Evolutionary conservation across 2,113 vertebrate species (phyloP).

Genomic region (Alces alces): DNA sequence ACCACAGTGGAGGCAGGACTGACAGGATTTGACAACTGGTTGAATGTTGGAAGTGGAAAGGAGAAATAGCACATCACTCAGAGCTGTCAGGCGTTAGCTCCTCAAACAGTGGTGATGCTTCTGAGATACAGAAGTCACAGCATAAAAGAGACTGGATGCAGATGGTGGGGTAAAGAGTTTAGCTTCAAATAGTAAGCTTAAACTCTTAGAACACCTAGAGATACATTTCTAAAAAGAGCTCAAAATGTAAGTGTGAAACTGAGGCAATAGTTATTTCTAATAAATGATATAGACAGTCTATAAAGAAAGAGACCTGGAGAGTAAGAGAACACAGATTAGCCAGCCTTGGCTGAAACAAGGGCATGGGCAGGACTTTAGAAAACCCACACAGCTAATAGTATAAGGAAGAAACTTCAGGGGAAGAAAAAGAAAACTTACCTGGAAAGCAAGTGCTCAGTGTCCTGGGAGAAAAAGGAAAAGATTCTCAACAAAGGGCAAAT

Average conservation of each 20-base stretch:
- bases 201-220: background rate
- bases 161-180: accelerated
- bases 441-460: background rate
- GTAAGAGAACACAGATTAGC: background rate
- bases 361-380: background rate
- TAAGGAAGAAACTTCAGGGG: background rate
- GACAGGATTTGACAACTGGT: background rate
- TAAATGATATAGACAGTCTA: too few relatives aligned
- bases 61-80: background rate
- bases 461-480: background rate
- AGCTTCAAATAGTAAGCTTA: background rate
- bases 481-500: background rate
- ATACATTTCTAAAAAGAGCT: background rate
- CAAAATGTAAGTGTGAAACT: background rate
- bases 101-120: background rate
- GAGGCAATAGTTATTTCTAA: background rate
- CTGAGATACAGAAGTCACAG: background rate
- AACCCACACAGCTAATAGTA: background rate
- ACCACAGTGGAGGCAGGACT: too few relatives aligned
- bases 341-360: background rate
- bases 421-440: background rate
- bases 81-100: background rate
- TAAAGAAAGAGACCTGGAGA: background rate
- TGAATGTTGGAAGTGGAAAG: background rate
- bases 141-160: accelerated